phyloP scores from a whole-genome alignment of 53 echinoderm and acorn worm species.

The Mesocentrotus franciscanus region DNA sequence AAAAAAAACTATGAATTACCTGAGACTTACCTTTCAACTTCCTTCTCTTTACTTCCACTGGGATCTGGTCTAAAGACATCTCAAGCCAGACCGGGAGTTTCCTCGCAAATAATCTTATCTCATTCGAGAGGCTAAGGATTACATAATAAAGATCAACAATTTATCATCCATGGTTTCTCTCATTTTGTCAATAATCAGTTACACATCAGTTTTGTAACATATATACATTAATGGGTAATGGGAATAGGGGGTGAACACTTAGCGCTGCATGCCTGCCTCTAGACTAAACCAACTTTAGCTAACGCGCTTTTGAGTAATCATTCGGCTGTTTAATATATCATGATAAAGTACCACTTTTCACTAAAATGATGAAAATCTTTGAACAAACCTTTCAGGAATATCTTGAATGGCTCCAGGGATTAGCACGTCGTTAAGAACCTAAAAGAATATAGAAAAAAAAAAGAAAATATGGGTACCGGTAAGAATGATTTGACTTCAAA shows the following conservation, averaged over 20 bases:
- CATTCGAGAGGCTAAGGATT: constrained; percentile 61
- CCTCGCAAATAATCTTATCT: constrained; percentile 78
- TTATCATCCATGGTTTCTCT: background rate
- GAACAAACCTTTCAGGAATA: constrained; percentile 76
- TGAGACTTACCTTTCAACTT: constrained; percentile 72
- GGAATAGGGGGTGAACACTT: too few relatives aligned
- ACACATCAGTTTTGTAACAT: too few relatives aligned
- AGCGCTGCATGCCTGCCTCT: too few relatives aligned
- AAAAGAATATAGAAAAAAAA: background rate
- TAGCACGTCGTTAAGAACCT: constrained; percentile 84
- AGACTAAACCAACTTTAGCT: too few relatives aligned
- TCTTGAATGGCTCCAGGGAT: constrained; percentile 84
- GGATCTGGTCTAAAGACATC: constrained; percentile 80
- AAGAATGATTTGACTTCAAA: too few relatives aligned
- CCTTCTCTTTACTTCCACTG: constrained; percentile 63
- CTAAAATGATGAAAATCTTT: too few relatives aligned
- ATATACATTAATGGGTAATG: too few relatives aligned
- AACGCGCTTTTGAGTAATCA: too few relatives aligned
- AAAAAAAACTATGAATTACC: background rate
- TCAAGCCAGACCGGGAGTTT: constrained; percentile 78
- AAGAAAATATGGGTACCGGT: background rate
- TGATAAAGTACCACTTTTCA: too few relatives aligned
- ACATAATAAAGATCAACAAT: background rate
- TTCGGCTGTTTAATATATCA: too few relatives aligned
- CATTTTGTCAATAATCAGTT: too few relatives aligned